A percentile compares a stretch with the other conserved stretches of the same genome.
Conservation (phyloP, 1,140 invertebrate species). For the Pristionchus pacificus region DNA sequence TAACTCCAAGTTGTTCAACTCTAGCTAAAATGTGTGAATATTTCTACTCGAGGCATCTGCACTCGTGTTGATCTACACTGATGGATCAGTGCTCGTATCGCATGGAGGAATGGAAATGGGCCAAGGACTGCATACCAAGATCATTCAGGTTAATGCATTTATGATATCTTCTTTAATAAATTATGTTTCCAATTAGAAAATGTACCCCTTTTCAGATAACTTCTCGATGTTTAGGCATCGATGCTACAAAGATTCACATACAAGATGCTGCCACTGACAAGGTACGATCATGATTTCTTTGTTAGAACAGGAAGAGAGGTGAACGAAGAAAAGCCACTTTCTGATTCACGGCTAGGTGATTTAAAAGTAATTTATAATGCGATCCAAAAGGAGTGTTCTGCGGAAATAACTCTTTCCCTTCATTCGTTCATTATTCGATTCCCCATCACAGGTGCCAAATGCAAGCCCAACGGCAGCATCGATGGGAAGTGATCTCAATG, state of each 20-base stretch:
- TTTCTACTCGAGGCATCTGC: constrained; percentile 75
- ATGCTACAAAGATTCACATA: constrained; percentile 76
- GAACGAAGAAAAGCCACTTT: background rate
- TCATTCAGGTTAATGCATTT: constrained; percentile 71
- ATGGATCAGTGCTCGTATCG: constrained; percentile 84
- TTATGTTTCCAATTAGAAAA: constrained; percentile 4
- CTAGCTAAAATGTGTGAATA: too few relatives aligned
- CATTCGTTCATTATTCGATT: too few relatives aligned
- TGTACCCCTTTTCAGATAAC: constrained; percentile 68
- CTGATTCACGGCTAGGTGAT: too few relatives aligned
- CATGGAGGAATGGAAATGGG: constrained; percentile 93
- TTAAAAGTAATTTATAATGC: too few relatives aligned
- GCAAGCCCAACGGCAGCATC: constrained; percentile 86
- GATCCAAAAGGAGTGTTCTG: too few relatives aligned
- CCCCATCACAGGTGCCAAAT: constrained; percentile 69
- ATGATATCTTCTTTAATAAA: background rate
- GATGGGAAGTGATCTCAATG: constrained; percentile 84
- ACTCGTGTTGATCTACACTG: constrained; percentile 79
- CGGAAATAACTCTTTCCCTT: too few relatives aligned
- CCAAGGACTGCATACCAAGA: constrained; percentile 89
- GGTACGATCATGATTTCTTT: constrained; percentile 53
- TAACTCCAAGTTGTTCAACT: too few relatives aligned
- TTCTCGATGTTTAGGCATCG: constrained; percentile 68
- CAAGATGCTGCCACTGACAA: constrained; percentile 84
- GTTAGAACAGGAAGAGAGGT: background rate